phyloP scores from a whole-genome alignment of 1,140 invertebrate species.

The Danaus melanippus region DNA sequence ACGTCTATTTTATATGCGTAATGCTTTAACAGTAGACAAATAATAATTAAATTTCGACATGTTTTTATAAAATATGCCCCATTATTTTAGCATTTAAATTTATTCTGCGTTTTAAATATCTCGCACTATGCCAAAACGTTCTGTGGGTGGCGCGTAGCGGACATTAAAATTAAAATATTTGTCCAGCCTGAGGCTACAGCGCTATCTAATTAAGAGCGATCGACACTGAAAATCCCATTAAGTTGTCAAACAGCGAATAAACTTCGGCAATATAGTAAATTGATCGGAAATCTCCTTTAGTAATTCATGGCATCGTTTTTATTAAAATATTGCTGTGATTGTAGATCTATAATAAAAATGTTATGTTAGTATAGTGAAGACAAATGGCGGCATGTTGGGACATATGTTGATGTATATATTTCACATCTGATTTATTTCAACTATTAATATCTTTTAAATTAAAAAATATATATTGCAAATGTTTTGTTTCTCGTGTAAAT shows the following conservation, averaged over 20 bases:
- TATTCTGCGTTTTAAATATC: slow-evolving; percentile 20
- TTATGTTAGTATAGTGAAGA: too few relatives aligned
- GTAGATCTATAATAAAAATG: too few relatives aligned
- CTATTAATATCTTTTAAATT: too few relatives aligned
- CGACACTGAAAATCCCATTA: slow-evolving; percentile 49
- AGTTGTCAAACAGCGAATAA: slow-evolving; percentile 54
- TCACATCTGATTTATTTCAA: too few relatives aligned
- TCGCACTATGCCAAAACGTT: slow-evolving; percentile 26
- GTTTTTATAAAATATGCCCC: neutral
- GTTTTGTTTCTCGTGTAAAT: too few relatives aligned
- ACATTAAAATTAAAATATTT: slow-evolving; percentile 54
- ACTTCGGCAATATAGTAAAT: slow-evolving; percentile 39
- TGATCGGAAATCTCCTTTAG: slow-evolving; percentile 26
- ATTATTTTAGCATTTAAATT: slow-evolving; percentile 3
- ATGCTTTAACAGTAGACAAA: slow-evolving; percentile 5
- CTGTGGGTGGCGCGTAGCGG: slow-evolving; percentile 42
- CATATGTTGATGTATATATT: too few relatives aligned
- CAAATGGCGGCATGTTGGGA: too few relatives aligned
- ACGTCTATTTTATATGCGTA: too few relatives aligned
- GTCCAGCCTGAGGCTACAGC: slow-evolving; percentile 30
- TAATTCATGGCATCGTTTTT: slow-evolving; percentile 14
- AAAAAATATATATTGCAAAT: too few relatives aligned
- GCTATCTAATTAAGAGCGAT: slow-evolving; percentile 53
- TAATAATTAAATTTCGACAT: slow-evolving; percentile 9
- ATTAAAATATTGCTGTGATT: slow-evolving; percentile 5